A percentile compares a stretch with the other conserved stretches of the same genome.
These are phyloP conservation scores for Atta colombica DNA, from an alignment of 1,140 invertebrate species.

Conservation along the genomic window DNA sequence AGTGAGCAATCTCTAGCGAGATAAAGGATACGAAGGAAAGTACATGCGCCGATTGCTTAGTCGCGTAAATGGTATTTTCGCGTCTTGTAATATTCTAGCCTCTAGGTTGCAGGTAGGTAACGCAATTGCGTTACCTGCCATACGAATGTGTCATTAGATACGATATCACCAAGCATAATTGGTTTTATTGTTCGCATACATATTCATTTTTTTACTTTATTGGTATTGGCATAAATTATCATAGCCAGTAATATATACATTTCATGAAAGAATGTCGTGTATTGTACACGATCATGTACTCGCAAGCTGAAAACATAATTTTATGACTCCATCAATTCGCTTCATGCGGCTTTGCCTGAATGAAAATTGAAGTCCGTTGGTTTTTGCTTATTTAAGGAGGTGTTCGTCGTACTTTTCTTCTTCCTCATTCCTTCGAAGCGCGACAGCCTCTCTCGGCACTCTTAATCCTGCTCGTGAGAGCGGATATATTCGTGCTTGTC, in stretches of 20 bases:
- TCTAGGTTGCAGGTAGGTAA: neutral
- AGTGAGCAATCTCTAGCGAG: slow-evolving; percentile 56
- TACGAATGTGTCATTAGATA: neutral
- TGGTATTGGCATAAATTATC: neutral
- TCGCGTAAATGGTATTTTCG: slow-evolving; percentile 60
- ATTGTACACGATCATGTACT: neutral
- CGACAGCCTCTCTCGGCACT: neutral
- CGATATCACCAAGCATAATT: slow-evolving; percentile 2
- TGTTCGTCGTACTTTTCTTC: slow-evolving; percentile 10
- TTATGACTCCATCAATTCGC: slow-evolving; percentile 38
- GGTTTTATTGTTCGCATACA: neutral
- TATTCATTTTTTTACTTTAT: neutral
- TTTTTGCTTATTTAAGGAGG: slow-evolving; percentile 33
- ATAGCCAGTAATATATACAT: neutral
- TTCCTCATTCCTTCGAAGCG: neutral
- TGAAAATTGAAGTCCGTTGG: neutral
- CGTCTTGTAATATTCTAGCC: slow-evolving; percentile 32
- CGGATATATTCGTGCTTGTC: slow-evolving; percentile 26
- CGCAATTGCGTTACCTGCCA: neutral
- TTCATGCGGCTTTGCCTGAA: slow-evolving; percentile 14
- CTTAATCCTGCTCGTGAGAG: slow-evolving; percentile 29
- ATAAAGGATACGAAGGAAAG: slow-evolving; percentile 68
- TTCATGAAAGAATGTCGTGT: slow-evolving; percentile 7
- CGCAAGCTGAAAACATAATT: neutral
- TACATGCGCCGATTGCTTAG: slow-evolving; percentile 9